These are phyloP conservation scores for Indri indri DNA, from an alignment of 2,113 vertebrate species.

Conservation along the genomic window DNA sequence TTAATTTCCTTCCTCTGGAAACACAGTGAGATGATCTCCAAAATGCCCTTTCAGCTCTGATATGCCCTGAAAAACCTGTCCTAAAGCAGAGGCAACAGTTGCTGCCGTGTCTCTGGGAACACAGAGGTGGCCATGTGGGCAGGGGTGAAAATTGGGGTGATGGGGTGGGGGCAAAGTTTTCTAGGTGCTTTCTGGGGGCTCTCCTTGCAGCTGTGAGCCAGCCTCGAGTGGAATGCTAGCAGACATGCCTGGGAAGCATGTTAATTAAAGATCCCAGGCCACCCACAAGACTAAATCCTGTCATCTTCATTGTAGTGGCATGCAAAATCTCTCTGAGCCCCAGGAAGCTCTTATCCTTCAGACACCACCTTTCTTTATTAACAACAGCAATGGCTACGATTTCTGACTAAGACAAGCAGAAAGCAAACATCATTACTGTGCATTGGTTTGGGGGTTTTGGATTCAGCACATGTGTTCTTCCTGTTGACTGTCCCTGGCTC, in stretches of 20 bases:
- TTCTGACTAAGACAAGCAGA: not conserved
- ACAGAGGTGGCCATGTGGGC: rapidly evolving
- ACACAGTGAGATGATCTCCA: not conserved
- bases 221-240: not conserved
- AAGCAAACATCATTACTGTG: not conserved
- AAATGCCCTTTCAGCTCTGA: not conserved
- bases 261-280: not conserved
- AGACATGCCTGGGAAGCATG: not conserved
- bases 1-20: slow-evolving; percentile 23
- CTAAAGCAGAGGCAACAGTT: not conserved
- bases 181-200: too few relatives aligned
- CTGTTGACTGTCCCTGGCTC: not conserved
- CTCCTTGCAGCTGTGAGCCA: not conserved
- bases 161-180: not conserved
- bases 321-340: not conserved
- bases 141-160: rapidly evolving
- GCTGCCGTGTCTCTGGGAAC: not conserved
- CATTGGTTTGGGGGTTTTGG: not conserved
- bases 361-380: not conserved
- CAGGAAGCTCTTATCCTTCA: not conserved
- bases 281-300: not conserved
- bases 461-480: not conserved
- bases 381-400: not conserved
- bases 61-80: not conserved
- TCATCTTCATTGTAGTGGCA: not conserved